These are phyloP conservation scores for Drosophila meridiana DNA, from an alignment of 2,888 invertebrate species.

Conservation along the genomic window DNA sequence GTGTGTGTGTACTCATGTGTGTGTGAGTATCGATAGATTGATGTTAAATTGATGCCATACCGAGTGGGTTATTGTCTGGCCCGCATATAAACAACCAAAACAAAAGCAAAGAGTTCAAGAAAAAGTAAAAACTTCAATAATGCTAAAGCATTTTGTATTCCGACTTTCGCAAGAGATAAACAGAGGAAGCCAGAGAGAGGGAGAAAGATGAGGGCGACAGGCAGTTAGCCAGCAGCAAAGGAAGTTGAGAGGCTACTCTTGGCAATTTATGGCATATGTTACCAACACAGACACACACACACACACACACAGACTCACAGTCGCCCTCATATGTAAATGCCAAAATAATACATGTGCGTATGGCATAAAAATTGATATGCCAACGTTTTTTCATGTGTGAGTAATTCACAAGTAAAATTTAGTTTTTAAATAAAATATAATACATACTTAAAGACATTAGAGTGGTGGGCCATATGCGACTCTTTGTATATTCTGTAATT, in stretches of 20 bases:
- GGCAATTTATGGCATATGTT: constrained; percentile 80
- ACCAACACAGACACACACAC: constrained; percentile 41
- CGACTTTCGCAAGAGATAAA: constrained; percentile 20
- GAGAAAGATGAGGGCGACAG: constrained; percentile 35
- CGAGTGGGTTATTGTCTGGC: constrained; percentile 79
- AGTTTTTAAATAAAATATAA: constrained; percentile 77
- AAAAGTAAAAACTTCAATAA: constrained; percentile 72
- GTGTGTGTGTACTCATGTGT: constrained; percentile 5
- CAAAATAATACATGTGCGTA: constrained; percentile 78
- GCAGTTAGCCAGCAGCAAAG: constrained; percentile 31
- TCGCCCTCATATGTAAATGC: constrained; percentile 68
- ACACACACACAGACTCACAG: constrained; percentile 11
- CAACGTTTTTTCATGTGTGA: constrained; percentile 76
- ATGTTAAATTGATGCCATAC: constrained; percentile 76
- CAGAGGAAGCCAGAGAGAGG: constrained; percentile 2
- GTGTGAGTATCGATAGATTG: constrained; percentile 65
- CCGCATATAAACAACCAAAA: constrained; percentile 67
- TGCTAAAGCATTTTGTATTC: constrained; percentile 62
- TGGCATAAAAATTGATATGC: constrained; percentile 80
- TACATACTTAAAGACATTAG: constrained; percentile 21
- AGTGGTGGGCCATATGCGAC: background rate
- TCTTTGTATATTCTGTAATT: background rate
- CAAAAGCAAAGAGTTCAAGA: constrained; percentile 36
- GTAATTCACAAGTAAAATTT: constrained; percentile 78
- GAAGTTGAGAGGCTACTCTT: constrained; percentile 70